Evolutionary conservation across 1,140 invertebrate species (phyloP).

Genomic region (Camponotus vicinus): DNA sequence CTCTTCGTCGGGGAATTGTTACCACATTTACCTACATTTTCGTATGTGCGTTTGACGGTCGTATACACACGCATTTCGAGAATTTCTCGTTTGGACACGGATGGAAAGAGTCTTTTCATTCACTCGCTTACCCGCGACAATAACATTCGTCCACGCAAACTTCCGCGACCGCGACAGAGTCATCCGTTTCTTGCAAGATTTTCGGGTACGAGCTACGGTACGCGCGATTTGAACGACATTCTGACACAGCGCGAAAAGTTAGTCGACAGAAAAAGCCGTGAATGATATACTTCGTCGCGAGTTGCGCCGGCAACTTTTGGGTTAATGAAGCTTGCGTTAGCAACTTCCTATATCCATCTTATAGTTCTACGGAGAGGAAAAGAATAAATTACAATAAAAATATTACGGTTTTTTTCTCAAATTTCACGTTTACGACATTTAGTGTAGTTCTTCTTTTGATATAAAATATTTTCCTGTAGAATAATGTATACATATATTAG

Average conservation of each 20-base stretch:
- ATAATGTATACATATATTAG: no score
- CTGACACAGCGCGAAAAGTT: slow-evolving; percentile 21
- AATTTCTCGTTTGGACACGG: background rate
- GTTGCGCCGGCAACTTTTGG: slow-evolving; percentile 1
- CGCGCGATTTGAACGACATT: slow-evolving; percentile 24
- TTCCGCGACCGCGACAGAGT: slow-evolving; percentile 29
- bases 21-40: background rate
- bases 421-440: background rate
- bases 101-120: slow-evolving; percentile 8
- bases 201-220: background rate
- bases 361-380: background rate
- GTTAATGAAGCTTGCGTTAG: slow-evolving; percentile 43
- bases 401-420: slow-evolving; percentile 5
- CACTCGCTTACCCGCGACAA: background rate
- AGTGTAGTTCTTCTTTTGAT: background rate
- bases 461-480: background rate
- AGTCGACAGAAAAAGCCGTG: slow-evolving; percentile 20
- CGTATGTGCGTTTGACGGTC: background rate
- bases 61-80: background rate
- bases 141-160: slow-evolving; percentile 5
- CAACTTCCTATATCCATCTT: background rate
- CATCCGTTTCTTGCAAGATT: slow-evolving; percentile 19
- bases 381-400: background rate
- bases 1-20: background rate
- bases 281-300: background rate